Conservation (phyloP, 2,797 vertebrate genomes). For the Neopelma chrysocephalum region DNA sequence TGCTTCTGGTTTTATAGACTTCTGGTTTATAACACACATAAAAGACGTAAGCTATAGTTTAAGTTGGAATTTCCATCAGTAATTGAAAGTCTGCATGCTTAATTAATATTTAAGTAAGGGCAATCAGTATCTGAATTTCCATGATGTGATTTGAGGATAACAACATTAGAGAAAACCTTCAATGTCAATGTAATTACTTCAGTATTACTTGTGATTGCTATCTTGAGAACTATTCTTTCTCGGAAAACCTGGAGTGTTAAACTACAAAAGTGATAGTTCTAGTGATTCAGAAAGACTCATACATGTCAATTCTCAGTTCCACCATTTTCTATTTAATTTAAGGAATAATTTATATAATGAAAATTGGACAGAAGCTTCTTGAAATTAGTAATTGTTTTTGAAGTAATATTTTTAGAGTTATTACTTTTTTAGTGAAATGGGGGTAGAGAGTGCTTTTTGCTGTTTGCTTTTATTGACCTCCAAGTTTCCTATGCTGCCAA, state of each 20-base stretch:
- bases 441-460: fast-evolving
- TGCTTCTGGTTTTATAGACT: background rate
- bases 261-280: background rate
- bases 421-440: background rate
- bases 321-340: background rate
- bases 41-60: background rate
- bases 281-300: background rate
- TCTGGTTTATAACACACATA: background rate
- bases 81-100: background rate
- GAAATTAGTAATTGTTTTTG: background rate
- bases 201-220: background rate
- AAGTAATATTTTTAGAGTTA: background rate
- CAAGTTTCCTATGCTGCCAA: background rate
- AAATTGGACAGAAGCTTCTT: background rate
- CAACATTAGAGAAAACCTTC: background rate
- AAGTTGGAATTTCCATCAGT: background rate
- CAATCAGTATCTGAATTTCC: background rate
- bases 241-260: background rate
- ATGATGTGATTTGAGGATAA: background rate
- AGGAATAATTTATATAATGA: background rate
- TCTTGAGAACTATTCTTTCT: background rate
- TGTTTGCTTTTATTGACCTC: background rate
- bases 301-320: background rate
- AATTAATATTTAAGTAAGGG: background rate
- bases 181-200: background rate